Conservation (phyloP, 2,113 vertebrate species). For the Xiphorhynchus elegans region DNA sequence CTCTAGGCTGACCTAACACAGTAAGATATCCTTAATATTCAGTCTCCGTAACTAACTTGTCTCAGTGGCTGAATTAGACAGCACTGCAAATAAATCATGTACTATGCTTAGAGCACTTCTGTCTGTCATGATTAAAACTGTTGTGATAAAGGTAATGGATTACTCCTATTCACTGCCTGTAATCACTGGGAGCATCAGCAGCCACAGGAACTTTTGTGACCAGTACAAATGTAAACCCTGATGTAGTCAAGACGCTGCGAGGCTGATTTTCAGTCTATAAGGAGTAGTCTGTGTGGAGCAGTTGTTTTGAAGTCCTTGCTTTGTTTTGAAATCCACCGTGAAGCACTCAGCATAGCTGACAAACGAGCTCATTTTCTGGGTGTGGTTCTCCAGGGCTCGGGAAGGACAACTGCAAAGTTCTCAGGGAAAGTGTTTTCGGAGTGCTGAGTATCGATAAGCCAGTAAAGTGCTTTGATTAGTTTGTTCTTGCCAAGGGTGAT, state of each 20-base stretch:
- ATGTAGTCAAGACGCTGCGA: rapidly evolving
- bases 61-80: constrained; percentile 19
- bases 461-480: not conserved
- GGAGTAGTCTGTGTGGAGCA: not conserved
- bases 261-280: not conserved
- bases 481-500: not conserved
- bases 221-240: not conserved
- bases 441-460: not conserved
- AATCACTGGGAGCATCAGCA: constrained; percentile 29
- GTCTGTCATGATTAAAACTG: not conserved
- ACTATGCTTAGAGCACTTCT: not conserved
- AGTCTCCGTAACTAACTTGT: not conserved
- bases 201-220: not conserved
- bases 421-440: not conserved
- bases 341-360: not conserved
- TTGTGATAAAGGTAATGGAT: constrained; percentile 47
- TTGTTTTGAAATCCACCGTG: not conserved
- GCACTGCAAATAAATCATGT: constrained; percentile 29
- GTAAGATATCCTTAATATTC: constrained; percentile 38
- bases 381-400: not conserved
- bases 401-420: not conserved
- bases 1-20: not conserved
- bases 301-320: not conserved
- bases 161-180: not conserved
- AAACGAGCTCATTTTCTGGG: not conserved